These are phyloP conservation scores for Mermis nigrescens DNA, from an alignment of 2,888 invertebrate species.

Conservation along the genomic window DNA sequence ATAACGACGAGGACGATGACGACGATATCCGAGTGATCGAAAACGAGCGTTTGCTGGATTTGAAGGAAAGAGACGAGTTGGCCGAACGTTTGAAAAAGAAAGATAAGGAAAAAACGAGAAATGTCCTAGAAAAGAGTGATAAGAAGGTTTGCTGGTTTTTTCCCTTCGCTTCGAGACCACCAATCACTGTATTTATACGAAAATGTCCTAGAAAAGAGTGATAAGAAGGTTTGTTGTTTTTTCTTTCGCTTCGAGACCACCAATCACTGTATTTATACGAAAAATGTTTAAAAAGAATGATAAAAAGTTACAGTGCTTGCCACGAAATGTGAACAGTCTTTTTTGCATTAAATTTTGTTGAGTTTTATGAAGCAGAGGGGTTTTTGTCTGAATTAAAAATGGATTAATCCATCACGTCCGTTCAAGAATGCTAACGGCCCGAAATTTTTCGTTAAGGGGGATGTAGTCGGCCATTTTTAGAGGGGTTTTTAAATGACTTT, in stretches of 20 bases:
- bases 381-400: too few species aligned
- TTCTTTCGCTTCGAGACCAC: not conserved
- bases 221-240: constrained; percentile 32
- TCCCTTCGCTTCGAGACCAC: not conserved
- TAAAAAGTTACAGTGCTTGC: too few species aligned
- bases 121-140: constrained; percentile 44
- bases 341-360: too few species aligned
- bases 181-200: too few species aligned
- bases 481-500: constrained; percentile 34
- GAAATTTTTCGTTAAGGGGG: too few species aligned
- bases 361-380: too few species aligned
- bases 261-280: too few species aligned
- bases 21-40: constrained; percentile 26
- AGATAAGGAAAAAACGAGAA: constrained; percentile 69
- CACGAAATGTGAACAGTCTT: too few species aligned
- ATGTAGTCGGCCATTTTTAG: too few species aligned
- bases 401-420: too few species aligned
- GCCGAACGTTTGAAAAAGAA: constrained; percentile 63
- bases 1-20: constrained; percentile 12
- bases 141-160: constrained; percentile 29
- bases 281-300: constrained; percentile 46
- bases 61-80: constrained; percentile 82
- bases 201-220: constrained; percentile 46
- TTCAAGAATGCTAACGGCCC: too few species aligned
- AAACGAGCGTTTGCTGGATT: constrained; percentile 42